A percentile compares a stretch with the other conserved stretches of the same genome.
phyloP scores from a whole-genome alignment of 2,888 invertebrate species.

The Muscina levida region DNA sequence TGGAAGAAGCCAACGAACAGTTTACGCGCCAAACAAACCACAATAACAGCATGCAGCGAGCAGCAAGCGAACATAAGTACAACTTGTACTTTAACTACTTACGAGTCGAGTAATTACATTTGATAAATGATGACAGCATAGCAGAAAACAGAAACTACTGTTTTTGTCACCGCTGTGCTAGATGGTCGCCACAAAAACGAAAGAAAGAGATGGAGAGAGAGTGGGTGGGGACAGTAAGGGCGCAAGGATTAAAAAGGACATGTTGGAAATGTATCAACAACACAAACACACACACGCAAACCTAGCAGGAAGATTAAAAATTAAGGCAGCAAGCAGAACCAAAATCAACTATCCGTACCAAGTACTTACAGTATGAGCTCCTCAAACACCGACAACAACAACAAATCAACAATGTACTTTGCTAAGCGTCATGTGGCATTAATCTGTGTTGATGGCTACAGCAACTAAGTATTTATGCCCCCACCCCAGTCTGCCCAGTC shows the following conservation, averaged over 20 bases:
- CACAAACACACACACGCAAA: not conserved
- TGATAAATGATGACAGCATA: constrained; percentile 66
- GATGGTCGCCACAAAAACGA: no score
- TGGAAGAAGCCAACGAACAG: constrained; percentile 26
- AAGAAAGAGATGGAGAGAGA: constrained; percentile 4
- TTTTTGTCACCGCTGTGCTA: no score
- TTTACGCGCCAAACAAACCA: constrained; percentile 55
- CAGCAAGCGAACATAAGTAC: constrained; percentile 36
- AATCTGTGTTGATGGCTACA: constrained; percentile 47
- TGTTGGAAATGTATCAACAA: constrained; percentile 20
- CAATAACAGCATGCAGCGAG: constrained; percentile 54
- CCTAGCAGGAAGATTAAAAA: constrained; percentile 44
- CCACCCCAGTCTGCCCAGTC: not conserved
- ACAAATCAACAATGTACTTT: constrained; percentile 43
- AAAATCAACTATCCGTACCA: constrained; percentile 33
- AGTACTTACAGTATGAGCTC: not conserved
- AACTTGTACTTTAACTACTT: constrained; percentile 62
- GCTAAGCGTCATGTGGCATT: constrained; percentile 51
- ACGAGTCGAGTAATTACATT: constrained; percentile 67
- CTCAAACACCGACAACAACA: not conserved
- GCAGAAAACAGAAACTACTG: constrained; percentile 28
- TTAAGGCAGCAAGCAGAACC: constrained; percentile 24
- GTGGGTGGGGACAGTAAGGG: constrained; percentile 22
- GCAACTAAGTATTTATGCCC: not conserved
- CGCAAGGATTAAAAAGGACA: constrained; percentile 49